Evolutionary conservation across 2,888 invertebrate species (phyloP), one percentile per base, ranked within the genome.

Genomic region (Iselma pallidipennis): DNA sequence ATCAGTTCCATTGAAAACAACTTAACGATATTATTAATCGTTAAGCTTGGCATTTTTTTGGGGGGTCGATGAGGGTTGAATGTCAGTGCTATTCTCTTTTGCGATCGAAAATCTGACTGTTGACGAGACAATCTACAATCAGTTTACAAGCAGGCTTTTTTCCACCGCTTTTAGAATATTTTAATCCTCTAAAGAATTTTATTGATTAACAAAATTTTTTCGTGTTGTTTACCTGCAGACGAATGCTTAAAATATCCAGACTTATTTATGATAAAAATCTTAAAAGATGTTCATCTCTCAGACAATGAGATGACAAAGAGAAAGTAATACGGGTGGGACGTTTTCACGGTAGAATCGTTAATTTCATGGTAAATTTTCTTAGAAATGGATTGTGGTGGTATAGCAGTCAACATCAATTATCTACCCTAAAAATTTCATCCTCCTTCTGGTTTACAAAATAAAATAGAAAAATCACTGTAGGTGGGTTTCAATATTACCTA

Each of bases 11-110:
- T 58, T 56, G 56, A 59, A 63, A 59, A 63, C 59, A 63, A 63
- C 37, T 52, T 63, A 63, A 55, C 51, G 59, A 58, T 48, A 58
- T 54, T 62, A 62, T 58, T 62, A 62, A 62, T 62, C 58, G 62
- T 57, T 5, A 26, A 4, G 26, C 7, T 26, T 26, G 5, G 26
- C n/a, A 26, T 7, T 6, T 26, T 26, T 26, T 26, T 4, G 6
- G 7, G 1, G 26, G 26, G 29, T 2, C 10, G 29, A 12, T 33
- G 1, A 33, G 12, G 2, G 12, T 2, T n/a, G n/a, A 33, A 37
- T 0, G 14, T 5, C 31, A 4, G n/a, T 31, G 4, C 31, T n/a
- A 31, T 31, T 31, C 5, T n/a, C n/a, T n/a, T n/a, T n/a, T n/a
- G n/a, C n/a, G n/a, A n/a, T n/a, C n/a, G n/a, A n/a, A n/a, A n/a